Percentiles rank a stretch among this genome's conserved stretches.
Conservation (phyloP, 1,140 invertebrate species). For the Battus philenor region DNA sequence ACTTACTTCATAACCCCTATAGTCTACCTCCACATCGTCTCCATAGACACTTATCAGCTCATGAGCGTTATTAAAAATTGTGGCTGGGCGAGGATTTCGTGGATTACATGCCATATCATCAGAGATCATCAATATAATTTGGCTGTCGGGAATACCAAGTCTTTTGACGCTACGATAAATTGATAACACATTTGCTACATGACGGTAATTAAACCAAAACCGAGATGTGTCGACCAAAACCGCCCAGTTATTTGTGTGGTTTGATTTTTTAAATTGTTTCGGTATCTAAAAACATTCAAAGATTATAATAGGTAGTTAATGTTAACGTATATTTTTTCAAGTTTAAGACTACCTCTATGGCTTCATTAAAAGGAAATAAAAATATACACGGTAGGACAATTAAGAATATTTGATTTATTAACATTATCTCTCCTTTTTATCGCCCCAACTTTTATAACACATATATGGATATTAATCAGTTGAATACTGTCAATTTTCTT, state of each 20-base stretch:
- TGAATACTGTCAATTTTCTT: no score
- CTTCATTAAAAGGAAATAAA: conserved; percentile 1
- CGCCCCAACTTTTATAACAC: no score
- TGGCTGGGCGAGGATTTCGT: conserved; percentile 97
- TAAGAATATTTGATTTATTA: not conserved
- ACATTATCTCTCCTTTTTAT: not conserved
- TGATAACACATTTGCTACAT: conserved; percentile 98
- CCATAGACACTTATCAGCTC: conserved; percentile 99
- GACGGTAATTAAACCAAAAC: conserved; percentile 99
- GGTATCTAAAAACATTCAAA: conserved; percentile 54
- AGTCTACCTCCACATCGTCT: conserved; percentile 99
- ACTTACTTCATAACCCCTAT: conserved; percentile 95
- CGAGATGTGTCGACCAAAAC: conserved; percentile 98
- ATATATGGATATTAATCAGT: no score
- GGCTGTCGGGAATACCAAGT: conserved; percentile 96
- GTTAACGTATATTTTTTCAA: not conserved
- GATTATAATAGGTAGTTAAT: not conserved
- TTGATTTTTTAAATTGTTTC: conserved; percentile 66
- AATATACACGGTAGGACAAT: conserved; percentile 3
- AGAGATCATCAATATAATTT: conserved; percentile 98
- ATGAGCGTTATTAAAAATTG: conserved; percentile 98
- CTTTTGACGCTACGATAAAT: conserved; percentile 98
- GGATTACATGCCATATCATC: conserved; percentile 99
- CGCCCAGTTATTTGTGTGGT: conserved; percentile 99
- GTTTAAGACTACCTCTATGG: conserved; percentile 13